phyloP scores from a whole-genome alignment of 2,888 invertebrate species.

The Hypercompe scribonia region DNA sequence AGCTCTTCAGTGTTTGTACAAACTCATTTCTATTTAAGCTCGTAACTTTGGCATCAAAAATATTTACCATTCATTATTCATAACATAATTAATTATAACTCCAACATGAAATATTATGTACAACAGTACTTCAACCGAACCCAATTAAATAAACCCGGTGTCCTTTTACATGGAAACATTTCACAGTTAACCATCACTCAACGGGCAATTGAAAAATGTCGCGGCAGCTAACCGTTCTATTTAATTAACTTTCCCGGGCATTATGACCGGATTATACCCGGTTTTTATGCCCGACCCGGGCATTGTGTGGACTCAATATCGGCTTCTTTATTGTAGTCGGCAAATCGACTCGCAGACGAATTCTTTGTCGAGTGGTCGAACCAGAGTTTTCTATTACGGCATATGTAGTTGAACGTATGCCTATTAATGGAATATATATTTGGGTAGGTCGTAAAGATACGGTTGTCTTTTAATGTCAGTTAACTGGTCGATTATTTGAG shows the following conservation, averaged over 20 bases:
- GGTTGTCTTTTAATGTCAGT: conserved; percentile 44
- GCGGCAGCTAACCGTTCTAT: conserved; percentile 67
- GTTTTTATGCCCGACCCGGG: conserved; percentile 71
- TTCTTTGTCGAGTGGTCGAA: conserved; percentile 65
- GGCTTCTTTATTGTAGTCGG: conserved; percentile 74
- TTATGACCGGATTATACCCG: conserved; percentile 74
- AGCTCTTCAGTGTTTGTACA: neutral
- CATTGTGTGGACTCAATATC: conserved; percentile 81
- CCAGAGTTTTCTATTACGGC: conserved; percentile 32
- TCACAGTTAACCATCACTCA: conserved; percentile 54
- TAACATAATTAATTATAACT: conserved; percentile 7
- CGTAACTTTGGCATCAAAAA: neutral
- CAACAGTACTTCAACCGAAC: conserved; percentile 10
- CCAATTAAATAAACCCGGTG: conserved; percentile 37
- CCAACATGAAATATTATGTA: conserved; percentile 11
- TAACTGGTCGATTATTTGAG: conserved; percentile 43
- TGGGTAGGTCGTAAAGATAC: conserved; percentile 39
- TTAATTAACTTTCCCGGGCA: conserved; percentile 79
- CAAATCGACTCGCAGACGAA: conserved; percentile 53
- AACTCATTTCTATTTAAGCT: neutral
- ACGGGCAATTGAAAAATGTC: conserved; percentile 73
- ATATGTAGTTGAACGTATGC: conserved; percentile 34
- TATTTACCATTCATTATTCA: neutral
- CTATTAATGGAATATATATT: conserved; percentile 46
- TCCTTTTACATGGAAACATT: conserved; percentile 25